Percentiles rank a stretch among this genome's conserved stretches.
Evolutionary conservation across 1,140 invertebrate genomes (phyloP).

Genomic region (Drosophila bocki): DNA sequence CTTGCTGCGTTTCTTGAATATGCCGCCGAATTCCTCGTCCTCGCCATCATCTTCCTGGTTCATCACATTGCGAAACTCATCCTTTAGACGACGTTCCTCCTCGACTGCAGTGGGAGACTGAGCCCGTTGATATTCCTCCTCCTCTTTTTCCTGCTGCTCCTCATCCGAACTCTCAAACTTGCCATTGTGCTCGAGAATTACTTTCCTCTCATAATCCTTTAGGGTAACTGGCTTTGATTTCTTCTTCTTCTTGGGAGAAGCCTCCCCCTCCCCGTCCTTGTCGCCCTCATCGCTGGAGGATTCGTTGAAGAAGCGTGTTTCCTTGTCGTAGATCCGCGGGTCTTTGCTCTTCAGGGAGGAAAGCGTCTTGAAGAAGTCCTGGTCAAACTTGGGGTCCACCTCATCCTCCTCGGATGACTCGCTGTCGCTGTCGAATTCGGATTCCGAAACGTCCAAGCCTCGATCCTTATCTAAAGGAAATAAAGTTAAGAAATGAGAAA

Average conservation of each 20-base stretch:
- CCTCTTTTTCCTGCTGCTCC: slow-evolving; percentile 35
- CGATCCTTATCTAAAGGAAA: slow-evolving; percentile 89
- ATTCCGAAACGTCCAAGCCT: slow-evolving; percentile 87
- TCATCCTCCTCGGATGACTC: slow-evolving; percentile 87
- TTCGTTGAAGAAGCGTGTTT: slow-evolving; percentile 89
- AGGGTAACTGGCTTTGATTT: slow-evolving; percentile 88
- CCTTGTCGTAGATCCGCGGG: slow-evolving; percentile 93
- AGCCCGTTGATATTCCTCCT: slow-evolving; percentile 45
- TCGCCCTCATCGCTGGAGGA: slow-evolving; percentile 54
- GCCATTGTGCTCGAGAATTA: slow-evolving; percentile 90
- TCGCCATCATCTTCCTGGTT: slow-evolving; percentile 86
- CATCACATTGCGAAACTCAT: slow-evolving; percentile 87
- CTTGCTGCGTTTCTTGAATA: slow-evolving; percentile 88
- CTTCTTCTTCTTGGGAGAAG: slow-evolving; percentile 70
- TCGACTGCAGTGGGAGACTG: slow-evolving; percentile 88
- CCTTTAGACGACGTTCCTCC: slow-evolving; percentile 90
- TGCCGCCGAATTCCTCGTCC: slow-evolving; percentile 86
- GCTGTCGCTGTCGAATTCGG: slow-evolving; percentile 85
- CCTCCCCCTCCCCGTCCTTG: slow-evolving; percentile 64
- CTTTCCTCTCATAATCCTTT: slow-evolving; percentile 92
- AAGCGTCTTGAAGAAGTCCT: slow-evolving; percentile 94
- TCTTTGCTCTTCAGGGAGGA: slow-evolving; percentile 94
- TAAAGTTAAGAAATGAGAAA: background rate
- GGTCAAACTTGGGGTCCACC: slow-evolving; percentile 89
- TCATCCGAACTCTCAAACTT: slow-evolving; percentile 86